phyloP scores from a whole-genome alignment of 2,888 invertebrate species.

The Lordiphosa andalusiaca region DNA sequence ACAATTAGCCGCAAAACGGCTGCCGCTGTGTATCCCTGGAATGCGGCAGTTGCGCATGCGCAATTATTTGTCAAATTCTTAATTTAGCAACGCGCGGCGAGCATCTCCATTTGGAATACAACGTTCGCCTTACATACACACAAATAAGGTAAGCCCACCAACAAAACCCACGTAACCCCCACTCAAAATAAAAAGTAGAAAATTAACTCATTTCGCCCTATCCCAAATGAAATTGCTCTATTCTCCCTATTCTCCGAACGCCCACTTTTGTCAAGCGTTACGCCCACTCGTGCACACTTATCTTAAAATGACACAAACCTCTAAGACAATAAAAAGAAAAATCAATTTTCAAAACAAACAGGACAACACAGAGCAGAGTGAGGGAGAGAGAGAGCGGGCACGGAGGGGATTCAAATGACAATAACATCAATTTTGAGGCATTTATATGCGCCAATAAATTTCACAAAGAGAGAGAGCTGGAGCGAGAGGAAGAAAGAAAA shows the following conservation, averaged over 20 bases:
- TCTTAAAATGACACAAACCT: constrained; percentile 24
- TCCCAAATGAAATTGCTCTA: constrained; percentile 57
- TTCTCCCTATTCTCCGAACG: constrained; percentile 46
- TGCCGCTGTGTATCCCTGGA: constrained; percentile 44
- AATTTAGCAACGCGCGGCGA: not conserved
- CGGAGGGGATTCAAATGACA: constrained; percentile 58
- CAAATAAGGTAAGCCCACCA: constrained; percentile 5
- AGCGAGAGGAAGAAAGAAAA: constrained; percentile 24
- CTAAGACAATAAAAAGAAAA: constrained; percentile 57
- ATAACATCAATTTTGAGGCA: constrained; percentile 76
- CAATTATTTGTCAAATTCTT: constrained; percentile 58
- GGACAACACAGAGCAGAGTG: constrained; percentile 45
- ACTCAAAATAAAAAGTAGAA: constrained; percentile 24
- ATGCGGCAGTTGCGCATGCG: constrained; percentile 60
- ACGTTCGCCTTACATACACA: constrained; percentile 3
- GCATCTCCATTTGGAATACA: constrained; percentile 9
- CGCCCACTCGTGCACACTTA: constrained; percentile 55
- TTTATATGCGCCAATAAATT: constrained; percentile 76
- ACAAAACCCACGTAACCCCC: constrained; percentile 27
- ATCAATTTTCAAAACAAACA: constrained; percentile 67
- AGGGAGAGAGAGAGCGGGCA: constrained; percentile 18
- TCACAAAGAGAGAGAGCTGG: constrained; percentile 34
- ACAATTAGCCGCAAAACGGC: constrained; percentile 57
- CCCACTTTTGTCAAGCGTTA: constrained; percentile 56
- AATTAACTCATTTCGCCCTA: constrained; percentile 52